Conservation (phyloP, 2,113 vertebrate species). For the Phrynocephalus versicolor region DNA sequence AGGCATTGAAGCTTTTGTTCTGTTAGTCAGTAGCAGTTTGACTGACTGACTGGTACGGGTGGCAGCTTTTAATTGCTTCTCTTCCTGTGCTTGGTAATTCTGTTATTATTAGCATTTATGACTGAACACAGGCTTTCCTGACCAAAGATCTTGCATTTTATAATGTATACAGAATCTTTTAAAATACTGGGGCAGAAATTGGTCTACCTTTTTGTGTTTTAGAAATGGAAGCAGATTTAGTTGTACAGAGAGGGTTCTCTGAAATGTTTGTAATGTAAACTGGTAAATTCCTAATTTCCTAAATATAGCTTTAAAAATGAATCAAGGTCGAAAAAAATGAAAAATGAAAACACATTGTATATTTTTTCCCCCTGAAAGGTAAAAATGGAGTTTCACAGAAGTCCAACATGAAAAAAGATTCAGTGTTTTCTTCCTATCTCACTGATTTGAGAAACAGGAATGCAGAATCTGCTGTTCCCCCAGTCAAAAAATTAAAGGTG, state of each 20-base stretch:
- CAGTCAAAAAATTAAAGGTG: slow-evolving; percentile 92
- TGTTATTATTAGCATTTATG: too few relatives aligned
- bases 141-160: too few relatives aligned
- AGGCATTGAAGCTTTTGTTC: too few relatives aligned
- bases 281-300: neutral
- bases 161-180: too few relatives aligned
- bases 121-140: too few relatives aligned
- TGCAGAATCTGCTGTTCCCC: slow-evolving; percentile 79
- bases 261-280: neutral
- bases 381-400: slow-evolving; percentile 86
- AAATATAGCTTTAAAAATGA: neutral
- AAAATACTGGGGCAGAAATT: neutral
- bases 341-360: slow-evolving; percentile 1
- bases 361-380: slow-evolving; percentile 82
- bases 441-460: slow-evolving; percentile 87
- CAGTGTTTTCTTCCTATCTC: slow-evolving; percentile 84
- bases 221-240: neutral
- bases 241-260: neutral
- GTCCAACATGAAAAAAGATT: slow-evolving; percentile 71
- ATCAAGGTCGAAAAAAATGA: neutral
- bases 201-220: neutral
- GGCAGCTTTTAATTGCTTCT: too few relatives aligned
- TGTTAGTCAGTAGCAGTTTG: too few relatives aligned
- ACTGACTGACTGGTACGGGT: too few relatives aligned
- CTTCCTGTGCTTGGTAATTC: too few relatives aligned